Evolutionary conservation across 2,797 vertebrate species (phyloP).

Genomic region (Sebastes kiyomatsui): DNA sequence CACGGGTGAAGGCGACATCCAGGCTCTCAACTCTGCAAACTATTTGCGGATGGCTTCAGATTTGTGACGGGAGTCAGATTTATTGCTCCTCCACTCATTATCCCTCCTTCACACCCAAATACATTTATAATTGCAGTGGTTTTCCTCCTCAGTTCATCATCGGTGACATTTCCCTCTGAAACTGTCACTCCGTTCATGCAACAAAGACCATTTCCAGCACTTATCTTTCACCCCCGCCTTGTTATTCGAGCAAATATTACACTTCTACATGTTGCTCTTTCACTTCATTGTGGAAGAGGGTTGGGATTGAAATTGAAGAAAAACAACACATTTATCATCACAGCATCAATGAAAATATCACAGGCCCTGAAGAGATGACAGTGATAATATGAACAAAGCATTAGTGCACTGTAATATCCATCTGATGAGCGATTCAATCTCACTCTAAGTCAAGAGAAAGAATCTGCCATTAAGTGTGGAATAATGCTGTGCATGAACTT

Average conservation of each 20-base stretch:
- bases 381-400: slow-evolving; percentile 1
- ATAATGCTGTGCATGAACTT: not conserved
- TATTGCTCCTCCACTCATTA: slow-evolving; percentile 34
- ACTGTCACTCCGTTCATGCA: slow-evolving; percentile 3
- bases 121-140: slow-evolving; percentile 30
- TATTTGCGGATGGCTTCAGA: slow-evolving; percentile 17
- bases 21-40: slow-evolving; percentile 16
- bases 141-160: slow-evolving; percentile 37
- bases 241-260: not conserved
- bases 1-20: not conserved
- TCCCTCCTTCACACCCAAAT: slow-evolving; percentile 23
- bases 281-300: not conserved
- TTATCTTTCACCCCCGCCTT: not conserved
- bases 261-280: not conserved
- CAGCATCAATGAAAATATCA: not conserved
- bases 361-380: not conserved
- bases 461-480: not conserved
- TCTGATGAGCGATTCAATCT: slow-evolving; percentile 4
- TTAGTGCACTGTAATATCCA: slow-evolving; percentile 5
- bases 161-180: slow-evolving; percentile 8
- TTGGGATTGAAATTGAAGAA: not conserved
- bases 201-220: not conserved
- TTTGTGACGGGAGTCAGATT: slow-evolving; percentile 21
- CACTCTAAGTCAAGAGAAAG: not conserved
- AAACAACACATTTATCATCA: slow-evolving; percentile 20